Evolutionary conservation across 35 echinoderm and acorn worm species (phyloP), one percentile per base, ranked within the genome.

Genomic region (Heliocidaris tuberculata): DNA sequence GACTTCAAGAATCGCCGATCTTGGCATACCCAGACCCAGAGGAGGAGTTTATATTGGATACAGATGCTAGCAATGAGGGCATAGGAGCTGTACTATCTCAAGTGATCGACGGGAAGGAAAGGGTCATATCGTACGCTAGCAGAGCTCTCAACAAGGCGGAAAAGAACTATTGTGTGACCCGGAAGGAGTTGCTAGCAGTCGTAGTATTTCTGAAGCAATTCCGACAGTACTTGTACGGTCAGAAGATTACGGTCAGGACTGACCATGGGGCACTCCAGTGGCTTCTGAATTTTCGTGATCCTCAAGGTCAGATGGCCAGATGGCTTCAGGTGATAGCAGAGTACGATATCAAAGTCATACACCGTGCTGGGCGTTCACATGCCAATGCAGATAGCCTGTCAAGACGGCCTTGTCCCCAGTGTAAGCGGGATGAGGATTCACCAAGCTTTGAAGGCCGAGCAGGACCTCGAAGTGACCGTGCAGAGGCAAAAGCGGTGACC

Each of bases 31-130:
- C 95, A 2, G 32, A 15, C 5, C 30, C 59, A 29, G 92, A 85
- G 61, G 32, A 29, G 13, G 85, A 78, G 2, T 92, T 90, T 48
- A 95, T 95, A 17, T 49, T 96, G 4, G 95, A 97, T 78, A 97
- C 95, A 6, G 94, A 97, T 54, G 95, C 94, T 27, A 95, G 95
- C 56, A 49, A 91, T 0, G 29, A 59, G 31, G 97, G 90, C 4
- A 59, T 97, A 16, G 94, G 59, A 31, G 94, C 32, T 30, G 95
- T 97, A 7, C 92, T 97, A 27, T 97, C 97, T 5, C 95, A 97
- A 85, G 70, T 94, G 17, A 32, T 94, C n/a, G 65, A 97, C 48
- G 96, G 95, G 13, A 85, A 94, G 88, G 97, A 96, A 16, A 48
- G 48, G 9, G 95, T 97, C 65, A 95, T 90, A 30, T 94, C 94